Base-by-base conservation (phyloP, 2,797 vertebrate genomes). In the Gymnoscopelus microlampas region DNA sequence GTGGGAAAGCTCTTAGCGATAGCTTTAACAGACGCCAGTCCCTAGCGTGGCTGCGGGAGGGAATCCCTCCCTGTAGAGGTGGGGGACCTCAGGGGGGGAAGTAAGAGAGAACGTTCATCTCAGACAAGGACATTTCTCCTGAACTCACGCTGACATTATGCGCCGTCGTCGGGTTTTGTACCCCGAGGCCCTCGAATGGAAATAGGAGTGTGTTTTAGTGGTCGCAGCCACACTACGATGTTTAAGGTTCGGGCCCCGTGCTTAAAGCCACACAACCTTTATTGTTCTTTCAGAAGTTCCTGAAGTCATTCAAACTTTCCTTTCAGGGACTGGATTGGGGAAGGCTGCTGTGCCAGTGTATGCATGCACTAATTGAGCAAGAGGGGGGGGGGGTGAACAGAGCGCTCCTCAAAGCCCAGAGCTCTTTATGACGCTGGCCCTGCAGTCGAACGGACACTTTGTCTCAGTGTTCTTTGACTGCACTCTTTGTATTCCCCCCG, bases 1-100 rank as follows among this genome's bases (percentile, higher is more conserved):
- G 81, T 91, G 87, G 88, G 85, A 90, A 91, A 87, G 78, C 85
- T 84, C 78, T 89, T 79, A 83, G 48, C 70, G 78, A 90, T 83
- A 64, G 82, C 77, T 84, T 69, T 10, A 85, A 65, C 89, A 90
- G 85, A 92, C 82, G 85, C 78, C 78, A 71, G 63, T 65, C 70
- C 76, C 70, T 77, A 68, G 68, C 73, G 80, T 80, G 32, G 73
- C 78, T 76, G 70, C 32, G 8, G 39, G 39, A 44, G 86, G 86
- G 81, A 88, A 79, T 76, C 73, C 85, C 78, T 73, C 68, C 86
- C 85, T 65, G 73, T 3, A 59, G 60, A 73, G 74, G 79, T 85
- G 68, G 75, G 73, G 82, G 86, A 58, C 73, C 26, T 11, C 55
- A 51, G 60, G 73, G 73, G 53, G 32, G 9, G 35, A 39, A 44